A percentile compares a stretch with the other conserved stretches of the same genome.
Conservation (phyloP, 1,140 invertebrate genomes). For the Myzus persicae region DNA sequence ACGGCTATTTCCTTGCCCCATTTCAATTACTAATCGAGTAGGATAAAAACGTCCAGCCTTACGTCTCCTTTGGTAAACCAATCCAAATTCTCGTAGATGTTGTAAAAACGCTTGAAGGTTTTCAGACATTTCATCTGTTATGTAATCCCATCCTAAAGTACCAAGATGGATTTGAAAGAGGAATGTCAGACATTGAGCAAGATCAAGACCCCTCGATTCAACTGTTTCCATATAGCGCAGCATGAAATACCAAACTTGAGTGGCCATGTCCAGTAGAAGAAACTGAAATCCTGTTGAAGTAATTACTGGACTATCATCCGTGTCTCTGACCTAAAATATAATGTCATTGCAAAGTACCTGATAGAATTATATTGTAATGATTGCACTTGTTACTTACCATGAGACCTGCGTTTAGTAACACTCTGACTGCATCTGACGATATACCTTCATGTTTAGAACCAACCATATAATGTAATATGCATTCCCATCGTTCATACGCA, state of each 20-base stretch:
- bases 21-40: slow-evolving; percentile 89
- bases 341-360: slow-evolving; percentile 11
- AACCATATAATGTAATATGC: slow-evolving; percentile 96
- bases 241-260: slow-evolving; percentile 97
- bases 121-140: slow-evolving; percentile 91
- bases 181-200: slow-evolving; percentile 92
- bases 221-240: slow-evolving; percentile 94
- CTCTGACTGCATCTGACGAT: slow-evolving; percentile 89
- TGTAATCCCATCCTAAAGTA: slow-evolving; percentile 93
- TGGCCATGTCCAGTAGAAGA: slow-evolving; percentile 87
- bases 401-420: slow-evolving; percentile 88
- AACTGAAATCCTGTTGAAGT: slow-evolving; percentile 96
- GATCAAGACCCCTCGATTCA: slow-evolving; percentile 81
- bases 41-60: slow-evolving; percentile 93
- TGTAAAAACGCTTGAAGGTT: slow-evolving; percentile 89
- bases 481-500: slow-evolving; percentile 94
- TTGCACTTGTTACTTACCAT: slow-evolving; percentile 74
- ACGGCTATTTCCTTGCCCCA: slow-evolving; percentile 70
- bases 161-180: slow-evolving; percentile 96
- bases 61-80: slow-evolving; percentile 94
- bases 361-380: background rate
- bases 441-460: slow-evolving; percentile 89
- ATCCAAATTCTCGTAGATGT: slow-evolving; percentile 94
- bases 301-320: slow-evolving; percentile 84
- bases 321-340: slow-evolving; percentile 67